Percentiles rank a stretch among this genome's conserved stretches.
Conservation (phyloP, 2,888 invertebrate species). For the Chrysolina americana region DNA sequence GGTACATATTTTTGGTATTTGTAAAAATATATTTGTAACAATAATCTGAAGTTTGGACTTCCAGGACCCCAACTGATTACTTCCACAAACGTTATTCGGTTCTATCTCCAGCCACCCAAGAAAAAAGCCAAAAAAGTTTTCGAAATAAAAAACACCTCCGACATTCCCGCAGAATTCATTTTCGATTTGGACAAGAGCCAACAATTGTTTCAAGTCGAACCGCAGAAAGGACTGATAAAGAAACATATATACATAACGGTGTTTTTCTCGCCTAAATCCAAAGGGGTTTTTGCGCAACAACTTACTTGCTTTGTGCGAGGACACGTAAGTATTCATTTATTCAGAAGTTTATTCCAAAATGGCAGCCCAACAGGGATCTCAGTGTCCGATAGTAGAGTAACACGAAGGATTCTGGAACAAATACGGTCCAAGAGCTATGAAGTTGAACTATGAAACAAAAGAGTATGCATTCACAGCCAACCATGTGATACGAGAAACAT, state of each 20-base stretch:
- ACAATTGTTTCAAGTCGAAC: conserved; percentile 63
- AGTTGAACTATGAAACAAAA: no score
- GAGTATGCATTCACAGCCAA: no score
- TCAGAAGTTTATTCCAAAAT: not conserved
- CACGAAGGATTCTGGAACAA: no score
- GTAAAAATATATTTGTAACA: not conserved
- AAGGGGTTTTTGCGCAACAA: conserved; percentile 61
- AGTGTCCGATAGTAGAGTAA: no score
- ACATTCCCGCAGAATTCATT: conserved; percentile 61
- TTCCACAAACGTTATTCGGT: conserved; percentile 49
- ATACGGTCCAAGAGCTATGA: no score
- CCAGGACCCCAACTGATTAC: conserved; percentile 48
- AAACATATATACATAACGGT: conserved; percentile 61
- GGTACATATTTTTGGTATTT: conserved; percentile 55
- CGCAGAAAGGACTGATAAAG: conserved; percentile 61
- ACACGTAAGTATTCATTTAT: conserved; percentile 62
- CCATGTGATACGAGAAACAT: no score
- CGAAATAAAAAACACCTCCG: conserved; percentile 64
- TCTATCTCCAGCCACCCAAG: conserved; percentile 41
- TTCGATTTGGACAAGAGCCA: conserved; percentile 63
- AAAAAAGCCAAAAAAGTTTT: conserved; percentile 53
- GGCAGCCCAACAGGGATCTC: no score
- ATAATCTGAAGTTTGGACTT: not conserved
- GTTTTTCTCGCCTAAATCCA: conserved; percentile 59
- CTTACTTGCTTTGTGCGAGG: conserved; percentile 65